A percentile compares a stretch with the other conserved stretches of the same genome.
phyloP scores from a whole-genome alignment of 2,888 invertebrate genomes.

The Pseudococcus viburni region DNA sequence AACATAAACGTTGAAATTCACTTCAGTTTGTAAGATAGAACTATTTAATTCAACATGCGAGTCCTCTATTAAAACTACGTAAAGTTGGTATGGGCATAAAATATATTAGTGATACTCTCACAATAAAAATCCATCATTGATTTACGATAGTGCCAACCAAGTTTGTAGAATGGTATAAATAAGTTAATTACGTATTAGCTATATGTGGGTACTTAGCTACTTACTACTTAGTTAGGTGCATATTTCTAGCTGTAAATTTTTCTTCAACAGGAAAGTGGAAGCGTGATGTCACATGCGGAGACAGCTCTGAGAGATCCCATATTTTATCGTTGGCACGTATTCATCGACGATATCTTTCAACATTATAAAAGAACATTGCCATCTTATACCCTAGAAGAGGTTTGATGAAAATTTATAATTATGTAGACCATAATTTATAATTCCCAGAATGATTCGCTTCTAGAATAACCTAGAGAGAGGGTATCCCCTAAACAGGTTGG shows the following conservation, averaged over 20 bases:
- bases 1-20: neutral
- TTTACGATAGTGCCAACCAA: too few species aligned
- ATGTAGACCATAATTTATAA: neutral
- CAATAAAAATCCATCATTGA: too few species aligned
- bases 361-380: conserved; percentile 80
- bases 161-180: too few species aligned
- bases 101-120: too few species aligned
- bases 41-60: neutral
- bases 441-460: too few species aligned
- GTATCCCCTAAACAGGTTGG: too few species aligned
- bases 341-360: conserved; percentile 83
- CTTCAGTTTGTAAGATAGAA: neutral
- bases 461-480: too few species aligned
- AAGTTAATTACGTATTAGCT: too few species aligned
- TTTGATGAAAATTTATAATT: neutral
- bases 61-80: too few species aligned
- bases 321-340: conserved; percentile 88
- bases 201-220: too few species aligned
- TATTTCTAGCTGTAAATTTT: neutral
- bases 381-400: conserved; percentile 76
- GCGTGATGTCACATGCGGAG: conserved; percentile 85
- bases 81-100: too few species aligned
- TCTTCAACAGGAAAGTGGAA: conserved; percentile 77
- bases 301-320: conserved; percentile 89
- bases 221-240: neutral